Evolutionary conservation across 2,113 vertebrate genomes (phyloP), one percentile per base, ranked within the genome.

Genomic region (Turnix velox): DNA sequence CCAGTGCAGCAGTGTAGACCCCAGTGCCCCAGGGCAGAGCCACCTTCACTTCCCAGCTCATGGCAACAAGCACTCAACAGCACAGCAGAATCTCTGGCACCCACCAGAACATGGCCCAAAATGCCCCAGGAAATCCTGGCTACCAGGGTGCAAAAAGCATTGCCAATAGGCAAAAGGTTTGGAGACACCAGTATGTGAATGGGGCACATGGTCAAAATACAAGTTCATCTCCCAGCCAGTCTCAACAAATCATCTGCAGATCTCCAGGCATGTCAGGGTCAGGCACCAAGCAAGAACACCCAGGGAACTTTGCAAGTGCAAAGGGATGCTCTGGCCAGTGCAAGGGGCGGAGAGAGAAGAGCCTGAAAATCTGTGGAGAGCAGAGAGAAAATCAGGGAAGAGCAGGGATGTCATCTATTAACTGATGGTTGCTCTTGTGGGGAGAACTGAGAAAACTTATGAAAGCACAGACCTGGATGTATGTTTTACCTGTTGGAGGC

Each of bases 31-130:
- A 7, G 6, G 39, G 42, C 79, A 79, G 42, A 92, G 28, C 46
- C 57, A 43, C 35, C 27, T 55, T 31, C 55, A 45, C 74, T 43
- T 71, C 84, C 73, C 57, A 79, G 22, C 51, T 31, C 37, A 17
- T 0, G 1, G 54, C 18, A 40, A 37, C 5, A 19, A 62, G 31
- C 39, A 84, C 75, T 16, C 58, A 66, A 28, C 31, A 75, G 73
- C 33, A 20, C 12, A 30, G 30, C 62, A 59, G 54, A 19, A 63
- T 18, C 10, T 6, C 46, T 6, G 40, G 6, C 71, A 83, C 18
- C 0, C 0, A 76, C 18, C 27, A 0, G 2, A 46, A 28, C 0
- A 0, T 9, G 20, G 31, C n/a, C 40, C 35, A 10, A 54, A 5
- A 35, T 16, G 11, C 30, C 66, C 48, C 45, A 51, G 46, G 39